Evolutionary conservation across 1,140 invertebrate species (phyloP).

Genomic region (Temnothorax longispinosus): DNA sequence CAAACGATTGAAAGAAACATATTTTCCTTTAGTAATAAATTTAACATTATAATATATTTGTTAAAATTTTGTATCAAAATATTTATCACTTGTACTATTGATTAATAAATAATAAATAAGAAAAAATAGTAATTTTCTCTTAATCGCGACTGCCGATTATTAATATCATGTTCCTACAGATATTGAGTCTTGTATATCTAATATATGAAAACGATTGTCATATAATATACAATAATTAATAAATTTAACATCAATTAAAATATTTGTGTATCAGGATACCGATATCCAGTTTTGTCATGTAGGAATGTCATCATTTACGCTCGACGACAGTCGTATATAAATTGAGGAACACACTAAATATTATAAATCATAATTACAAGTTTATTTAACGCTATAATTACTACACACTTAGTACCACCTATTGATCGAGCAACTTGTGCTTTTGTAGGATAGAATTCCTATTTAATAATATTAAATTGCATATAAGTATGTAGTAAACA

Average conservation of each 20-base stretch:
- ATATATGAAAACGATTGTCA: not conserved
- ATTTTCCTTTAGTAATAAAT: not conserved
- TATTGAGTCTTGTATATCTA: not conserved
- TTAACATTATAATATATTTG: not conserved
- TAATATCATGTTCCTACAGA: not conserved
- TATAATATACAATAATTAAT: not conserved
- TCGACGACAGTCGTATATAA: slow-evolving; percentile 6
- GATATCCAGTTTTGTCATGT: slow-evolving; percentile 7
- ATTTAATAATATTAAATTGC: slow-evolving; percentile 78
- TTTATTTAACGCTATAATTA: slow-evolving; percentile 74
- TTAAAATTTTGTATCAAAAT: not conserved
- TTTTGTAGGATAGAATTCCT: slow-evolving; percentile 71
- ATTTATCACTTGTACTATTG: not conserved
- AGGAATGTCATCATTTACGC: not conserved
- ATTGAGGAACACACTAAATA: slow-evolving; percentile 59
- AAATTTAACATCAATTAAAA: slow-evolving; percentile 13
- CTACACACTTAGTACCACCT: slow-evolving; percentile 72
- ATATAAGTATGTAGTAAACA: slow-evolving; percentile 77
- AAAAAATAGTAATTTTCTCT: slow-evolving; percentile 1
- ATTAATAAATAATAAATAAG: not conserved
- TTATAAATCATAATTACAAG: slow-evolving; percentile 78
- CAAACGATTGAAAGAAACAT: not conserved
- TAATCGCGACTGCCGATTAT: not conserved
- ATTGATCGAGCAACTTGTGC: slow-evolving; percentile 69
- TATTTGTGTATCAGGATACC: slow-evolving; percentile 1